Percentiles rank a stretch among this genome's conserved stretches.
These are phyloP conservation scores for Sakesphorus luctuosus DNA, from an alignment of 2,113 vertebrate species.

Conservation along the genomic window DNA sequence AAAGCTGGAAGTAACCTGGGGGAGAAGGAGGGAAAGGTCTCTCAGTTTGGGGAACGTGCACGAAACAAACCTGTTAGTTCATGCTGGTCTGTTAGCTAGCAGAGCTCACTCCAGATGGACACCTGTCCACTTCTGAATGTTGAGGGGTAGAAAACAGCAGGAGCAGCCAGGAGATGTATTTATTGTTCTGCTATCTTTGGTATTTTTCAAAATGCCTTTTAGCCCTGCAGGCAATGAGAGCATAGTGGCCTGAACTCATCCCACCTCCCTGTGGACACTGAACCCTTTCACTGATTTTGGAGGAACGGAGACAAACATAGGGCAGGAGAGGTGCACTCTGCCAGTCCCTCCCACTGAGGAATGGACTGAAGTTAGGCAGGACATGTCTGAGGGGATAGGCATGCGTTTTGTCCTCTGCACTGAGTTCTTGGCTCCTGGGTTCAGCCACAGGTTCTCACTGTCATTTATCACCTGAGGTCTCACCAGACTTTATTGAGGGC, in stretches of 20 bases:
- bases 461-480: rapidly evolving
- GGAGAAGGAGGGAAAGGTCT: background rate
- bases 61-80: background rate
- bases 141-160: background rate
- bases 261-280: background rate
- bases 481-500: background rate
- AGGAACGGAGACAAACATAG: background rate
- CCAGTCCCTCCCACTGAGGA: background rate
- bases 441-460: background rate
- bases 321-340: background rate
- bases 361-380: background rate
- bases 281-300: background rate
- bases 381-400: rapidly evolving
- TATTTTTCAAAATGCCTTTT: background rate
- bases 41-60: background rate
- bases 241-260: background rate
- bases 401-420: background rate
- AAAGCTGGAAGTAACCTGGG: background rate
- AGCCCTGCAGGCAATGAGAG: background rate
- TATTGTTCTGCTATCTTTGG: background rate
- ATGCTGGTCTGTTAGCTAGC: background rate
- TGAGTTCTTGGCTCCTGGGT: background rate
- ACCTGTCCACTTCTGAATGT: background rate
- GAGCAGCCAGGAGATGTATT: background rate
- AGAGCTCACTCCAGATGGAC: background rate